Conservation (phyloP, 2,113 vertebrate species). For the Chauna torquata region DNA sequence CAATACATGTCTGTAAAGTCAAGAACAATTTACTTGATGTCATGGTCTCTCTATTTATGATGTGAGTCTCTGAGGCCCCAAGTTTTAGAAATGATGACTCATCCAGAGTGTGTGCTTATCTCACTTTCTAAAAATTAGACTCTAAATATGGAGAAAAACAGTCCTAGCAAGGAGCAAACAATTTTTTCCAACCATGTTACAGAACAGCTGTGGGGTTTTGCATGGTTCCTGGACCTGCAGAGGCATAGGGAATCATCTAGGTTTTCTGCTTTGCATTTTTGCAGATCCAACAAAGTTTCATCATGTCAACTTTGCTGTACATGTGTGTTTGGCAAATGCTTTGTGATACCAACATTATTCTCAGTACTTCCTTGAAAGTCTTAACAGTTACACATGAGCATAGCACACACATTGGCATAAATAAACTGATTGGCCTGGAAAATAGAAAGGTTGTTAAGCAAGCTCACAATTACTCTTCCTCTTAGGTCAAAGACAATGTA, state of each 20-base stretch:
- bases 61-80: background rate
- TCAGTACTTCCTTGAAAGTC: background rate
- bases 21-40: background rate
- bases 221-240: background rate
- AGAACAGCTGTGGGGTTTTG: background rate
- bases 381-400: background rate
- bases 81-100: background rate
- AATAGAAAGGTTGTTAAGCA: background rate
- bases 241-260: background rate
- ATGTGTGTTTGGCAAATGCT: background rate
- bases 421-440: background rate
- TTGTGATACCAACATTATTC: background rate
- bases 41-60: background rate
- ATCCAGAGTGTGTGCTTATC: background rate
- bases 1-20: background rate
- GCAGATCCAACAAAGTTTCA: background rate
- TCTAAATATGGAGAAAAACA: background rate
- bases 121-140: background rate
- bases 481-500: background rate
- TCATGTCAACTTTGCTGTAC: background rate
- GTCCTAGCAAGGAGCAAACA: background rate
- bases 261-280: background rate
- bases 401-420: fast-evolving
- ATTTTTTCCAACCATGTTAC: background rate
- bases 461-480: background rate